Evolutionary conservation across 2,113 vertebrate species (phyloP).

Genomic region (Charina bottae): DNA sequence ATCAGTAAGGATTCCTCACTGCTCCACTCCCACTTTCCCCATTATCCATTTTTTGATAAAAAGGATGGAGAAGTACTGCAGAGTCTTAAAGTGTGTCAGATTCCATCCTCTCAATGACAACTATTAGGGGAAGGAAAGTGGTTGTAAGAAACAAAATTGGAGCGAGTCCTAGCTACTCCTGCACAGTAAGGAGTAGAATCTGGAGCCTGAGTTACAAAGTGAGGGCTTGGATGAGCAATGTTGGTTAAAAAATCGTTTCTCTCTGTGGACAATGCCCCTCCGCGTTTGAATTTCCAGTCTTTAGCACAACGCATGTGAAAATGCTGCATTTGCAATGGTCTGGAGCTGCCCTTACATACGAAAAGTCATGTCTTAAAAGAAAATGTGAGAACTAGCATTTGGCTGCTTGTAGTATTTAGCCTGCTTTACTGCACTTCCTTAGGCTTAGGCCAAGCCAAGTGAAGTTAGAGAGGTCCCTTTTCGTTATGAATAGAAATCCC

Average conservation of each 20-base stretch:
- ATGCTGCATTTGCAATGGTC: background rate
- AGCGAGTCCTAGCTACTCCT: background rate
- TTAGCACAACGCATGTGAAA: background rate
- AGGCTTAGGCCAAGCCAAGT: background rate
- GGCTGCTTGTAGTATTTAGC: background rate
- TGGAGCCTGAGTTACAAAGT: background rate
- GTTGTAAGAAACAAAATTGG: background rate
- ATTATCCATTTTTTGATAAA: too few species aligned
- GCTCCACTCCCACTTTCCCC: too few species aligned
- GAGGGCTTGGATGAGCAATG: background rate
- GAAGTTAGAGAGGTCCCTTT: background rate
- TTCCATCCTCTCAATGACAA: too few species aligned
- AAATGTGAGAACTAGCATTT: background rate
- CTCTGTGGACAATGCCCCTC: background rate
- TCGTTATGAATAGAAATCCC: background rate
- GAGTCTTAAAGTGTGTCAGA: too few species aligned
- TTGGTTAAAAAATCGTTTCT: background rate
- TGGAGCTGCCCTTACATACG: background rate
- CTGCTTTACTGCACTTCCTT: background rate
- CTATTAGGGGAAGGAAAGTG: too few species aligned
- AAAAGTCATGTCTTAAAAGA: background rate
- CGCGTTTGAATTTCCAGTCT: background rate
- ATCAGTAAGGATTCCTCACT: too few species aligned
- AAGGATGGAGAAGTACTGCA: too few species aligned
- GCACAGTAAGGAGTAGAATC: background rate